phyloP scores from a whole-genome alignment of 2,797 vertebrate genomes.

The Malacoraja senta region DNA sequence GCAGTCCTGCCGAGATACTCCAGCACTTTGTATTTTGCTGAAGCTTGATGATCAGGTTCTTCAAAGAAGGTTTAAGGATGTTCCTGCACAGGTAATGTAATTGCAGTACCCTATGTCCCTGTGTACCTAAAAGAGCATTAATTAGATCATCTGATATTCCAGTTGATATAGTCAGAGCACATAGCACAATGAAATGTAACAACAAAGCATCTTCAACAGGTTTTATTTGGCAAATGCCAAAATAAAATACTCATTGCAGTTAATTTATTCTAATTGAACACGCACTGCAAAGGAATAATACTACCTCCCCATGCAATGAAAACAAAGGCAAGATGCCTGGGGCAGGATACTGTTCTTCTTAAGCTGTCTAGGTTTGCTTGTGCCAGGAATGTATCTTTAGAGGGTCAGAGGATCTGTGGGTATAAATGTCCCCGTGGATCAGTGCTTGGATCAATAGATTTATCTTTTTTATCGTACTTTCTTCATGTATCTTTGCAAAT shows the following conservation, averaged over 20 bases:
- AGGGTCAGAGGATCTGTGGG: background rate
- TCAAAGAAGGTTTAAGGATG: background rate
- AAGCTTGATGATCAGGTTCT: background rate
- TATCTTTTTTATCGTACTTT: background rate
- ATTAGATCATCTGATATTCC: background rate
- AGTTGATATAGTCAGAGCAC: background rate
- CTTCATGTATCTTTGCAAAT: background rate
- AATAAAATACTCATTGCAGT: background rate
- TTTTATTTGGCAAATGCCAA: background rate
- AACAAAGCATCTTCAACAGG: background rate
- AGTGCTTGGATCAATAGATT: background rate
- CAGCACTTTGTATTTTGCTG: no score
- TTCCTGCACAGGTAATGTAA: background rate
- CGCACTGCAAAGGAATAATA: background rate
- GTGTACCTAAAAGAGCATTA: no score
- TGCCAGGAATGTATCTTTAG: background rate
- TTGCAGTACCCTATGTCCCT: background rate
- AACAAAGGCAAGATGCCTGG: background rate
- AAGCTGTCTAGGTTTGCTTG: background rate
- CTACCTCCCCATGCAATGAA: background rate
- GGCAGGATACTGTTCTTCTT: background rate
- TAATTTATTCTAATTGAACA: background rate
- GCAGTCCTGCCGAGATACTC: no score
- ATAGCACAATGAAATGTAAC: no score
- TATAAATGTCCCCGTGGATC: background rate